phyloP scores from a whole-genome alignment of 2,113 vertebrate species.

The Danio rerio region DNA sequence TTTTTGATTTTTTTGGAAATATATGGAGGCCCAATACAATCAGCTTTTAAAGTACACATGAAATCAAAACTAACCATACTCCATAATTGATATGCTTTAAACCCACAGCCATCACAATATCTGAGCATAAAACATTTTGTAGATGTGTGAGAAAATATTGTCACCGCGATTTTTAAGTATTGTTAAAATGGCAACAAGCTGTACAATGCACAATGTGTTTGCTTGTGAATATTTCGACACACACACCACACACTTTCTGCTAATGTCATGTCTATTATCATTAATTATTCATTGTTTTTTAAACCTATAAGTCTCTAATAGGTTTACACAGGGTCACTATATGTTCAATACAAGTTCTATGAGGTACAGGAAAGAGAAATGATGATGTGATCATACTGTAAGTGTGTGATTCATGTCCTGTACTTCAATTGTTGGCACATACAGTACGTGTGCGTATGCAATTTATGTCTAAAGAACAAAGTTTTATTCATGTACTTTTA shows the following conservation, averaged over 20 bases:
- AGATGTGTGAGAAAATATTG: not conserved
- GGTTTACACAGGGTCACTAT: not conserved
- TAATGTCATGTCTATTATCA: slow-evolving; percentile 6
- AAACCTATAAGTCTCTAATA: slow-evolving; percentile 3
- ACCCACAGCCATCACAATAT: not conserved
- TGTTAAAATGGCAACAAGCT: not conserved
- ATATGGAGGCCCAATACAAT: too few relatives aligned
- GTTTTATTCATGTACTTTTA: too few relatives aligned
- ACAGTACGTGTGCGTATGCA: too few relatives aligned
- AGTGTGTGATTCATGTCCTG: too few relatives aligned
- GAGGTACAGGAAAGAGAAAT: not conserved
- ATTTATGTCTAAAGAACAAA: too few relatives aligned
- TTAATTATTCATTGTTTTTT: not conserved
- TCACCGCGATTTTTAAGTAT: not conserved
- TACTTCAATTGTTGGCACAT: too few relatives aligned
- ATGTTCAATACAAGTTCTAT: not conserved
- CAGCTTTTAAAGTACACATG: too few relatives aligned
- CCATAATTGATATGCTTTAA: too few relatives aligned
- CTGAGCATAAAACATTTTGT: not conserved
- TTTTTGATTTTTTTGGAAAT: too few relatives aligned
- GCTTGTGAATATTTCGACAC: too few relatives aligned
- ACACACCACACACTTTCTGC: not conserved
- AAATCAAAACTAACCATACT: too few relatives aligned
- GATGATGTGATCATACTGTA: not conserved
- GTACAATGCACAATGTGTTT: not conserved